Base-by-base conservation (phyloP, 2,797 vertebrate genomes). In the Halcyon badia region DNA sequence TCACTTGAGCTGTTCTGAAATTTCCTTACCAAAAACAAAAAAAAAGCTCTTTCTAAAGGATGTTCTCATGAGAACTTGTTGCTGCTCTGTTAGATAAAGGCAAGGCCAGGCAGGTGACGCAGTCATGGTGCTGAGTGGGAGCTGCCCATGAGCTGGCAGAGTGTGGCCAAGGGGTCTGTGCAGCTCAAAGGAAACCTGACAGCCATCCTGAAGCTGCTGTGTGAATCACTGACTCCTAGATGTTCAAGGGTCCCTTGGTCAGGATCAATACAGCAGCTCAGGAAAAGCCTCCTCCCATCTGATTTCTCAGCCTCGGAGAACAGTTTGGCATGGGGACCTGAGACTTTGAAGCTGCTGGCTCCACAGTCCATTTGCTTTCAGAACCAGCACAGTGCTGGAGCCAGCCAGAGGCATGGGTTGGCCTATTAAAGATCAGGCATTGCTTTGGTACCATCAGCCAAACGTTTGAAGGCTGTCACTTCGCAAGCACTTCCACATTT, bases 171-270 rank as follows among this genome's bases (percentile, higher is more conserved):
- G 24, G 6, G 9, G 8, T 73, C 48, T 2, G 0, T 14, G 82
- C 12, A 15, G 30, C 54, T 21, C 30, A 31, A 6, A 1, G 1
- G 31, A 79, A 44, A 52, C 16, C 37, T 33, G 52, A 41, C 52
- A 73, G 49, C 56, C 60, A 66, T 17, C 39, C 58, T 1, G 0
- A 16, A 70, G 52, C 69, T 51, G 51, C 56, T 18, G 5, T 11
- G 25, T 44, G 44, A 35, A 18, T 44, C 62, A 30, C 62, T 12
- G 73, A 42, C 37, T 46, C 22, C 33, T 51, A 28, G 26, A n/a
- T 0, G 0, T 30, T 42, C 28, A 61, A 35, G 39, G 9, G 31
- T 41, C 39, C 19, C 18, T 48, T 0, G 0, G 18, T 37, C 57
- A 51, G n/a, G 39, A 42, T 60, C 25, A 65, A 11, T 8, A 37